Evolutionary conservation across 1,140 invertebrate genomes (phyloP), one percentile per base, ranked within the genome.

Genomic region (Drosophila cardini): DNA sequence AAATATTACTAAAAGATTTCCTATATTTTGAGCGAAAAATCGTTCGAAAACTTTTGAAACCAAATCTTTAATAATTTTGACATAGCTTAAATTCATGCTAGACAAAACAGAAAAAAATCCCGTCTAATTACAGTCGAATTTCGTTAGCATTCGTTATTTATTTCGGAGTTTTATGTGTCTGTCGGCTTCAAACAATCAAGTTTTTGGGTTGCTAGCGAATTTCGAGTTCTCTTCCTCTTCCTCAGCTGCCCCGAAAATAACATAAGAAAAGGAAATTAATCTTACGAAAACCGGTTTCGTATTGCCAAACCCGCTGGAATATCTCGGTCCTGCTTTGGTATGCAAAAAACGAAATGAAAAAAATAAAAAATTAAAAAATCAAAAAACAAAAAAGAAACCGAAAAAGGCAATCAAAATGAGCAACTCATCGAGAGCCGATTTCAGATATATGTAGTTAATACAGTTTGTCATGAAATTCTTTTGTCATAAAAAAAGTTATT

Each of bases 221-320:
- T 58, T 67, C 55, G 36, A 5, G 38, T 55, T 64, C 42, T 56
- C 45, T 21, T 40, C 43, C 38, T 65, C 43, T 52, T 62, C n/a
- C n/a, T 26, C 34, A 72, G 21, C 26, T 34, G 67, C 16, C 67
- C 58, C 68, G 13, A 64, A 56, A 70, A 62, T 62, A 62, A 9
- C 60, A 32, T 26, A 57, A 56, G 43, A 56, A 72, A 72, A 72
- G 30, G 53, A 67, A 67, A 72, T 72, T 67, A 57, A 50, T 65
- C 53, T 72, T 58, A 38, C 34, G 9, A 69, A 68, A 73, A 62
- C 71, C 46, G 46, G 63, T 73, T 61, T 38, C 6, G 11, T 46
- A 55, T 73, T 40, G 55, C 45, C 45, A 60, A 60, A 15, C 63
- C 63, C 32, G 32, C 48, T 46, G 48, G 38, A 64, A 52, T 48